phyloP scores from a whole-genome alignment of 2,113 vertebrate species.

The Vulpes ferrilata region DNA sequence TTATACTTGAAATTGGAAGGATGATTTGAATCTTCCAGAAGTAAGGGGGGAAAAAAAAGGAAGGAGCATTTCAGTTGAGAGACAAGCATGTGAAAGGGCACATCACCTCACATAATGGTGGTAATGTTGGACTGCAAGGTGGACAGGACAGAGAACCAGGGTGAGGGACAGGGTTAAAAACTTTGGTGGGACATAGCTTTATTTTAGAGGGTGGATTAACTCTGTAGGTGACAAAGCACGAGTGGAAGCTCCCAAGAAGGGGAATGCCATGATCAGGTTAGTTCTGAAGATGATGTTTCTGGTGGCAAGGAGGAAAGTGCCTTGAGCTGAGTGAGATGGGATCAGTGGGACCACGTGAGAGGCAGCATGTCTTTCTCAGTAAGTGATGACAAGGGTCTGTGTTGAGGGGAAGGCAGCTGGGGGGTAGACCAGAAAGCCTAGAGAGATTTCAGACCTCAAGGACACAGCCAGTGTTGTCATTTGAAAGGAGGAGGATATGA shows the following conservation, averaged over 20 bases:
- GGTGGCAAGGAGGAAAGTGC: no score
- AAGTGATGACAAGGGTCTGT: background rate
- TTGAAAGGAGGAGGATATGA: background rate
- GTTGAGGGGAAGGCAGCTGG: no score
- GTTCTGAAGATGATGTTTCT: background rate
- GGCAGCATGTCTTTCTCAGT: background rate
- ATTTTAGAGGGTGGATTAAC: background rate
- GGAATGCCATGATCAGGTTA: background rate
- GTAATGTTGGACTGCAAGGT: accelerated
- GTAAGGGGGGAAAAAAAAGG: no score
- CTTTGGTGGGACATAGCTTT: background rate
- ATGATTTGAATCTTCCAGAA: background rate
- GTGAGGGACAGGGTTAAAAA: accelerated
- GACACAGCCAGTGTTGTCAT: no score
- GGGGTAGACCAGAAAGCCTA: background rate
- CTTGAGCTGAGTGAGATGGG: background rate
- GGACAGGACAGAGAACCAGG: accelerated
- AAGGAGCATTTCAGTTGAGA: background rate
- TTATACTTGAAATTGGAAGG: background rate
- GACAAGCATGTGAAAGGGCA: background rate
- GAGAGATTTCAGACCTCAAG: background rate
- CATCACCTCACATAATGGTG: accelerated
- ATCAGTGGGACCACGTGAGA: background rate
- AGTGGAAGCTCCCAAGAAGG: background rate
- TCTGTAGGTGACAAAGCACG: background rate